These are phyloP conservation scores for Anoplius nigerrimus DNA, from an alignment of 2,888 invertebrate genomes.

Conservation along the genomic window DNA sequence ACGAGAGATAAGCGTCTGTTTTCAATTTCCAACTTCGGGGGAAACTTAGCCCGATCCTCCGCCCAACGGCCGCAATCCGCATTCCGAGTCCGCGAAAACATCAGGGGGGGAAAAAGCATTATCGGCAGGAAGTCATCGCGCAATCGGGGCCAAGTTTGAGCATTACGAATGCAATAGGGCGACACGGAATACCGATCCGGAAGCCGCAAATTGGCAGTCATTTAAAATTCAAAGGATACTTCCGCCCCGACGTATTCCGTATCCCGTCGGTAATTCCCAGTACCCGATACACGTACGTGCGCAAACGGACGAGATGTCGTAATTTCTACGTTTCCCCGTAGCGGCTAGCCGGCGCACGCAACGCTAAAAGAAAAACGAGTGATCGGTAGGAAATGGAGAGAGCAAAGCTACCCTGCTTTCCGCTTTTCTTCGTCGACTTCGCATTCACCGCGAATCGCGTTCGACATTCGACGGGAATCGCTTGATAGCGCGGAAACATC, in stretches of 20 bases:
- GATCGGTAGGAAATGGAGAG: slow-evolving; percentile 12
- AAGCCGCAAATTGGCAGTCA: slow-evolving; percentile 2
- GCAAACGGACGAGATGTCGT: too few relatives aligned
- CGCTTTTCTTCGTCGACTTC: slow-evolving; percentile 12
- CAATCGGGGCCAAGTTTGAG: neutral
- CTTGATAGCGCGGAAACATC: too few relatives aligned
- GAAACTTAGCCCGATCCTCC: too few relatives aligned
- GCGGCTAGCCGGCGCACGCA: neutral
- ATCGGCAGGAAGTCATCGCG: neutral
- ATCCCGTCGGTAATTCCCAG: too few relatives aligned
- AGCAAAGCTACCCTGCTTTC: slow-evolving; percentile 11
- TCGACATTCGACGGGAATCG: too few relatives aligned
- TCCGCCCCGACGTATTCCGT: neutral
- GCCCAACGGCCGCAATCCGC: too few relatives aligned
- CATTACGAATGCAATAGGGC: neutral
- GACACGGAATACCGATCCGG: neutral
- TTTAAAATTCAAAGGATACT: slow-evolving; percentile 19
- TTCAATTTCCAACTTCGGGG: too few relatives aligned
- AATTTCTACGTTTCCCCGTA: too few relatives aligned
- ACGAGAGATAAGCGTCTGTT: too few relatives aligned
- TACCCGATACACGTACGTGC: too few relatives aligned
- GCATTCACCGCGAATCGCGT: too few relatives aligned
- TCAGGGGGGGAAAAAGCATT: neutral
- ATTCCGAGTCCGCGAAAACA: slow-evolving; percentile 1
- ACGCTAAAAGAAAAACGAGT: neutral